Percentiles rank a stretch among this genome's conserved stretches.
Conservation (phyloP, 2,797 vertebrate genomes). For the Acipenser ruthenus region DNA sequence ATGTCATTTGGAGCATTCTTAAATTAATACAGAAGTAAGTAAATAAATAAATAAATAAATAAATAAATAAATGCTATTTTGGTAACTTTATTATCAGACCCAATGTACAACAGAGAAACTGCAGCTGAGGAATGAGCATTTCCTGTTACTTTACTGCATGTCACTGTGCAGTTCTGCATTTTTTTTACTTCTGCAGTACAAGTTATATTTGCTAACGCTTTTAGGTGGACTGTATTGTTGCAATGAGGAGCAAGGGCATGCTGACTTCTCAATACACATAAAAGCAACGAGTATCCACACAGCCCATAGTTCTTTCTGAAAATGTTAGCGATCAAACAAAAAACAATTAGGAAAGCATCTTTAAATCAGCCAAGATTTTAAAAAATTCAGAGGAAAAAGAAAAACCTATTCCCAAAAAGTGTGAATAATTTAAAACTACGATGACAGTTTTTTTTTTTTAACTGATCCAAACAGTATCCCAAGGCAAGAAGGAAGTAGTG, state of each 20-base stretch:
- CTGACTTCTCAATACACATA: not conserved
- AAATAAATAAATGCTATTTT: too few species aligned
- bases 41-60: too few species aligned
- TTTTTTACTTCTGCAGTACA: not conserved
- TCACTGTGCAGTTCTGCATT: not conserved
- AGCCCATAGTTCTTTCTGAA: not conserved
- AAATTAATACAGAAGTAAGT: too few species aligned
- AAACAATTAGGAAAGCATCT: conserved; percentile 38
- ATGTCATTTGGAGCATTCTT: too few species aligned
- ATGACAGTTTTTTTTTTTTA: too few species aligned
- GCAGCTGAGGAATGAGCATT: too few species aligned
- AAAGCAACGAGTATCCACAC: not conserved
- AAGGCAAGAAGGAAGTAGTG: not conserved
- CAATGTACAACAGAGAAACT: too few species aligned
- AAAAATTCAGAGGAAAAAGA: conserved; percentile 21
- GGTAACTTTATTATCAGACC: too few species aligned
- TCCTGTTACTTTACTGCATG: too few species aligned
- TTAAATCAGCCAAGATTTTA: conserved; percentile 26
- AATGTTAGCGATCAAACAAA: conserved; percentile 10
- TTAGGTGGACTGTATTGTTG: not conserved
- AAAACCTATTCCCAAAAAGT: conserved; percentile 29
- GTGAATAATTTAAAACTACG: too few species aligned
- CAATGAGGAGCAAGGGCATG: not conserved
- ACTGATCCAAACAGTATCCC: conserved; percentile 1
- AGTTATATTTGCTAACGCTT: not conserved